phyloP scores from a whole-genome alignment of 2,888 invertebrate genomes.

The Andricus curvator region DNA sequence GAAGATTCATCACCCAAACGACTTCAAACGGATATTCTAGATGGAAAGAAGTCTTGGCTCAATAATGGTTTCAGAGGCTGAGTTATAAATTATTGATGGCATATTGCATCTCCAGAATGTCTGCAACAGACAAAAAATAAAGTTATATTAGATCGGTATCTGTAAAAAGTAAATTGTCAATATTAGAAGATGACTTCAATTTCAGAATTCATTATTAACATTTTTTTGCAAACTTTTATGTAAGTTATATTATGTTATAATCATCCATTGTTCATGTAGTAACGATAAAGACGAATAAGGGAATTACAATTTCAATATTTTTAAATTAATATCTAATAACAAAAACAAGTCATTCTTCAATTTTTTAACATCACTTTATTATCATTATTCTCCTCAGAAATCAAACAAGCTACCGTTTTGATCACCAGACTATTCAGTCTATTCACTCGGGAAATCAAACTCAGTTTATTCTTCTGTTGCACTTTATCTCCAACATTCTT shows the following conservation, averaged over 20 bases:
- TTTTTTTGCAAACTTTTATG: no score
- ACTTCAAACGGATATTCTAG: conserved; percentile 21
- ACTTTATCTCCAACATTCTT: neutral
- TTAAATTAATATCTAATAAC: no score
- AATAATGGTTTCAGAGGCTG: neutral
- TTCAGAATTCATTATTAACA: no score
- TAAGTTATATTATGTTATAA: no score
- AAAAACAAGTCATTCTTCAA: neutral
- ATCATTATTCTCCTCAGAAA: neutral
- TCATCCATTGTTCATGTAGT: no score
- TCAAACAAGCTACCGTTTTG: neutral
- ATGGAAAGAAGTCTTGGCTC: neutral
- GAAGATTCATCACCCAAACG: conserved; percentile 30
- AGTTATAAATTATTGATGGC: conserved; percentile 13
- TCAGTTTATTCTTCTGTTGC: neutral
- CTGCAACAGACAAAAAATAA: neutral
- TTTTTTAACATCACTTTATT: neutral
- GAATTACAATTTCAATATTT: no score
- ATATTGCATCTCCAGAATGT: neutral
- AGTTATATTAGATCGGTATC: no score
- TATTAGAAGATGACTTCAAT: no score
- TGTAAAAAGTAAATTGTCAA: no score
- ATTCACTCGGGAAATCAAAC: neutral
- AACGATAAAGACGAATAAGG: no score
- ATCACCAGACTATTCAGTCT: neutral